phyloP scores from a whole-genome alignment of 2,888 invertebrate species.

The Mellilla xanthometata region DNA sequence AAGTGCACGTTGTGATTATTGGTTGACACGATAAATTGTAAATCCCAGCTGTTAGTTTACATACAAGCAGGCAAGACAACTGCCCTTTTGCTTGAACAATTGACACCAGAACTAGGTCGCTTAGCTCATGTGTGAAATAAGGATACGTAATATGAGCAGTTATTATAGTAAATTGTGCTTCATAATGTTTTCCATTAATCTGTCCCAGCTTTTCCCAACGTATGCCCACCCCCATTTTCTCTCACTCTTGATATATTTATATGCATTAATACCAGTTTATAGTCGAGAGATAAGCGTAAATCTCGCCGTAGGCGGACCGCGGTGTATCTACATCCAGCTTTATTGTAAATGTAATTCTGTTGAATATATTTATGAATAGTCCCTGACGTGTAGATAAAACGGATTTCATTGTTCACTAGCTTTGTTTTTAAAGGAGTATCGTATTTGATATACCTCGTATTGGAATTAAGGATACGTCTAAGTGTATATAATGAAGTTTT shows the following conservation, averaged over 20 bases:
- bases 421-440: conserved; percentile 20
- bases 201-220: conserved; percentile 16
- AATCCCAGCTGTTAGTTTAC: too few species aligned
- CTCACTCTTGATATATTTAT: conserved; percentile 68
- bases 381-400: conserved; percentile 48
- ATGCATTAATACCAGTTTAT: conserved; percentile 74
- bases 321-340: conserved; percentile 61
- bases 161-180: too few species aligned
- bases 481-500: too few species aligned
- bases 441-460: neutral
- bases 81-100: too few species aligned
- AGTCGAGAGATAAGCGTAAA: conserved; percentile 69
- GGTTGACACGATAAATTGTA: too few species aligned
- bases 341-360: conserved; percentile 53
- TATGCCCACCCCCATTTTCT: conserved; percentile 39
- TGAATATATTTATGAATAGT: conserved; percentile 59
- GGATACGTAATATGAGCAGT: too few species aligned
- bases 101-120: too few species aligned
- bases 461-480: too few species aligned
- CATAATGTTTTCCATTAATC: too few species aligned
- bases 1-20: too few species aligned
- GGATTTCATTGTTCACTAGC: conserved; percentile 36
- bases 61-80: too few species aligned
- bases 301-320: conserved; percentile 57
- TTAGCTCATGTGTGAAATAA: too few species aligned